phyloP scores from a whole-genome alignment of 2,797 vertebrate genomes.

The Tenualosa ilisha region DNA sequence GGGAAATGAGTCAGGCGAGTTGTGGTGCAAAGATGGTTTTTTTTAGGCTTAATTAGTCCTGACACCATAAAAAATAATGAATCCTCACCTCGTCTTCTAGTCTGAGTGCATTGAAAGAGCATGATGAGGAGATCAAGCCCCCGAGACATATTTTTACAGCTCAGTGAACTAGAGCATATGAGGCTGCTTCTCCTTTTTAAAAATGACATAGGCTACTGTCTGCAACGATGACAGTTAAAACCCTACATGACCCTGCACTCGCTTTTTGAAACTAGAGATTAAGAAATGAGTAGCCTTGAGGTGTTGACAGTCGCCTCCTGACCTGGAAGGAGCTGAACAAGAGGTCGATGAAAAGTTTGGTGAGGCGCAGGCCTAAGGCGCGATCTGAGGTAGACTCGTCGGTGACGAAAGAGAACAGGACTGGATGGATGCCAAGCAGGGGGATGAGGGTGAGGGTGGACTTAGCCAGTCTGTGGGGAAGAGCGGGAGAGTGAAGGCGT shows the following conservation, averaged over 20 bases:
- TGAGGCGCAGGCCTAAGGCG: slow-evolving; percentile 80
- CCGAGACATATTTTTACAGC: background rate
- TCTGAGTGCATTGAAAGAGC: background rate
- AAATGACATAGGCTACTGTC: background rate
- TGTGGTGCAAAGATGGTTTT: background rate
- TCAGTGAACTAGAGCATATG: slow-evolving; percentile 8
- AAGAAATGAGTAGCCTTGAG: background rate
- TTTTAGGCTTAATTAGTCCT: slow-evolving; percentile 23
- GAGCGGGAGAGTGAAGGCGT: background rate
- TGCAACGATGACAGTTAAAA: background rate
- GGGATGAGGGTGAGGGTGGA: slow-evolving; percentile 96
- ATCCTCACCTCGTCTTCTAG: background rate
- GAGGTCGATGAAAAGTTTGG: slow-evolving; percentile 92
- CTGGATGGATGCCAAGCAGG: slow-evolving; percentile 90
- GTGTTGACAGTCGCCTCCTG: background rate
- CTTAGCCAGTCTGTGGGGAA: slow-evolving; percentile 83
- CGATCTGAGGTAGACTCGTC: slow-evolving; percentile 82
- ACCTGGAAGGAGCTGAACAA: slow-evolving; percentile 96
- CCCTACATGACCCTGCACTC: background rate
- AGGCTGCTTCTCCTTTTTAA: background rate
- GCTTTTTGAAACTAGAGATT: background rate
- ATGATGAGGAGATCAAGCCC: background rate
- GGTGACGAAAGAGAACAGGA: slow-evolving; percentile 87
- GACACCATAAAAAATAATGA: slow-evolving; percentile 29
- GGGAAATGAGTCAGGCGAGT: slow-evolving; percentile 54